These are phyloP conservation scores for Azorinus chamasolen DNA, from an alignment of 2,888 invertebrate species.

Conservation along the genomic window DNA sequence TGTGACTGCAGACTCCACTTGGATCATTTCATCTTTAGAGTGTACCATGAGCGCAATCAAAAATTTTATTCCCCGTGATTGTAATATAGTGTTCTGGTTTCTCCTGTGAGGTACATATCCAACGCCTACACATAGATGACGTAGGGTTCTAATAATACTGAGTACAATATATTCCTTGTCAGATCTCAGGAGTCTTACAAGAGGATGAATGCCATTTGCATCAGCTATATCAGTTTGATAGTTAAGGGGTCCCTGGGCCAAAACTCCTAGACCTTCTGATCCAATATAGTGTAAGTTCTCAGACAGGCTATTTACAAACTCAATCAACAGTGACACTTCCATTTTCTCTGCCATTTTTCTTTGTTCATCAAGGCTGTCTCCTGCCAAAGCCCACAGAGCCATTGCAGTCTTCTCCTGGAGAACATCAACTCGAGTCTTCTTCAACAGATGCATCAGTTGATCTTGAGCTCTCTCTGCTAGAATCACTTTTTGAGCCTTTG, in stretches of 20 bases:
- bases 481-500: slow-evolving; percentile 79
- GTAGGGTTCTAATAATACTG: slow-evolving; percentile 83
- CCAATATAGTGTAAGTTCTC: slow-evolving; percentile 85
- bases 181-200: slow-evolving; percentile 81
- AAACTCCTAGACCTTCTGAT: slow-evolving; percentile 84
- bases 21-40: slow-evolving; percentile 82
- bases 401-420: slow-evolving; percentile 83
- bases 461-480: slow-evolving; percentile 78
- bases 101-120: slow-evolving; percentile 82
- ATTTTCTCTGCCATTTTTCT: slow-evolving; percentile 83
- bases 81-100: slow-evolving; percentile 82
- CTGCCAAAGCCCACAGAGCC: slow-evolving; percentile 85
- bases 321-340: slow-evolving; percentile 82
- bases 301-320: slow-evolving; percentile 83
- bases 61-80: slow-evolving; percentile 82
- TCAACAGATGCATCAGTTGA: slow-evolving; percentile 83
- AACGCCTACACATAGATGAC: slow-evolving; percentile 83
- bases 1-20: slow-evolving; percentile 85
- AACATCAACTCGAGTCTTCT: slow-evolving; percentile 74
- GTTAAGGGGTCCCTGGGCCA: slow-evolving; percentile 83
- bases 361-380: slow-evolving; percentile 80
- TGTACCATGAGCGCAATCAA: slow-evolving; percentile 85
- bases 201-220: slow-evolving; percentile 82
- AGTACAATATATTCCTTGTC: slow-evolving; percentile 84
- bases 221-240: slow-evolving; percentile 81